These are phyloP conservation scores for Siniperca scherzeri DNA, from an alignment of 2,797 vertebrate species.

Conservation along the genomic window DNA sequence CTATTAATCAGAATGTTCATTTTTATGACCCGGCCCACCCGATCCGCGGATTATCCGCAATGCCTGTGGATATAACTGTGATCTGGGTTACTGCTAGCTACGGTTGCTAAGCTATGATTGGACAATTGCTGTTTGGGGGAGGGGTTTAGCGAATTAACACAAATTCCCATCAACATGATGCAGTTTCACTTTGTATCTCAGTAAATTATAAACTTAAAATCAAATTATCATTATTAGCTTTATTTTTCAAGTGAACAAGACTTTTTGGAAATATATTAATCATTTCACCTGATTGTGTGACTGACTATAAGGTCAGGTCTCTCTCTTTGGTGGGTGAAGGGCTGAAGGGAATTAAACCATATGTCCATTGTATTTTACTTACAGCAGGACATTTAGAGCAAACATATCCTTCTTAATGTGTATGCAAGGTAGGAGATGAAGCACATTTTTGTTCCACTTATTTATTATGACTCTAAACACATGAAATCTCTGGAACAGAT, in stretches of 20 bases:
- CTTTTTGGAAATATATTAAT: neutral
- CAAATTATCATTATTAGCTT: neutral
- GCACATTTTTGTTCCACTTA: neutral
- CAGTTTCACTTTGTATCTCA: neutral
- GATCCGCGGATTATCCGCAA: too few relatives aligned
- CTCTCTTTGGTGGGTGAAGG: constrained; percentile 32
- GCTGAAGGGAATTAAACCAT: neutral
- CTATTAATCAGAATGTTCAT: too few relatives aligned
- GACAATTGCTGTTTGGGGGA: too few relatives aligned
- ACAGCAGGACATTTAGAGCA: neutral
- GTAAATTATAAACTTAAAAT: neutral
- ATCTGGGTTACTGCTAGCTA: neutral
- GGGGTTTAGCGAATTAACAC: too few relatives aligned
- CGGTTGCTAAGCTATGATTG: neutral
- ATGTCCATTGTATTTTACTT: neutral
- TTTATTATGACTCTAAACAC: neutral
- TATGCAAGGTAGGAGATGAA: neutral
- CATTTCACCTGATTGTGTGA: neutral
- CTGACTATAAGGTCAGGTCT: neutral
- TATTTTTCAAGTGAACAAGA: neutral
- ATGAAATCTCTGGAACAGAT: neutral
- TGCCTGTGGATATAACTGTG: too few relatives aligned
- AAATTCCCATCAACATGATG: neutral
- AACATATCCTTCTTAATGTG: neutral
- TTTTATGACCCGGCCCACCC: too few relatives aligned